These are phyloP conservation scores for Pygocentrus nattereri DNA, from an alignment of 2,797 vertebrate genomes.

Conservation along the genomic window DNA sequence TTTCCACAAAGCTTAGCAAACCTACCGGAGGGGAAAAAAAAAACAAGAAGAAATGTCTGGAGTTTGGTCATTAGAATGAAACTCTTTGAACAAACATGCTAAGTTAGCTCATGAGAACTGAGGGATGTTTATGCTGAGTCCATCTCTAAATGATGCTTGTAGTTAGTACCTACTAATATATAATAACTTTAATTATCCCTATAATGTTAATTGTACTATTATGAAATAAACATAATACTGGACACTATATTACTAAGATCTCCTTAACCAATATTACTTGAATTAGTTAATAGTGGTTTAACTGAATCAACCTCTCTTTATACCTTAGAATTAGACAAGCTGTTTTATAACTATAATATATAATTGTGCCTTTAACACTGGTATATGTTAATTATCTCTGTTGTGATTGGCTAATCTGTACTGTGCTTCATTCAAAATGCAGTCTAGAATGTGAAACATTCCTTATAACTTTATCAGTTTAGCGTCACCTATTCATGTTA, in stretches of 20 bases:
- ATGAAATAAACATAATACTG: background rate
- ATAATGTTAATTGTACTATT: too few species aligned
- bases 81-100: slow-evolving; percentile 27
- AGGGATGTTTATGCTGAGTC: background rate
- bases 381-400: background rate
- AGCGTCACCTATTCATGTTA: too few species aligned
- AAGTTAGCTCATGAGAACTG: slow-evolving; percentile 15
- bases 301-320: too few species aligned
- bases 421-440: too few species aligned
- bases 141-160: background rate
- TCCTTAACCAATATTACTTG: too few species aligned
- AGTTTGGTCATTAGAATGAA: slow-evolving; percentile 36
- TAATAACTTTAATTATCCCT: too few species aligned
- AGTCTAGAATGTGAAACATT: too few species aligned
- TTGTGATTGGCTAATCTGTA: background rate
- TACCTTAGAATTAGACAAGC: too few species aligned
- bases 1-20: slow-evolving; percentile 58
- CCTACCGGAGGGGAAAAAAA: slow-evolving; percentile 11
- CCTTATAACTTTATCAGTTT: too few species aligned
- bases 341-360: too few species aligned
- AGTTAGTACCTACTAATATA: background rate
- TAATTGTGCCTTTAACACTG: too few species aligned
- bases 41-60: slow-evolving; percentile 13
- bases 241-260: background rate
- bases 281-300: too few species aligned